Evolutionary conservation across 2,888 invertebrate genomes (phyloP).

Genomic region (Allacma fusca): DNA sequence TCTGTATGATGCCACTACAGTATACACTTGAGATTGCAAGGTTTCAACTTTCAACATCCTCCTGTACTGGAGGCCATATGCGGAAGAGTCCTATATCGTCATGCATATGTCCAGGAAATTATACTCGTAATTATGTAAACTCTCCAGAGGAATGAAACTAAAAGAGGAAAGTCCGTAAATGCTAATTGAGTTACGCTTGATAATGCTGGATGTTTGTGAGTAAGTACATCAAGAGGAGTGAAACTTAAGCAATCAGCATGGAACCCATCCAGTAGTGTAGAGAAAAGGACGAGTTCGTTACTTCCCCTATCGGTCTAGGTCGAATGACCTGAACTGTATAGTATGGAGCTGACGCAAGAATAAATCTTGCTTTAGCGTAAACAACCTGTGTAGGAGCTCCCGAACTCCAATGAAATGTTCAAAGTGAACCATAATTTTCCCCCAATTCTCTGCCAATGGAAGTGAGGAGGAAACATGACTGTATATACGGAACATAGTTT

Average conservation of each 20-base stretch:
- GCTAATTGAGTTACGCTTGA: conserved; percentile 2
- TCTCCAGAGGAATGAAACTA: neutral
- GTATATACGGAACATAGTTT: neutral
- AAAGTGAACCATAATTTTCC: conserved; percentile 8
- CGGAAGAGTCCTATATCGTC: too few relatives aligned
- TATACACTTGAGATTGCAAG: too few relatives aligned
- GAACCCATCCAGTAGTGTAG: too few relatives aligned
- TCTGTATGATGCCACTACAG: too few relatives aligned
- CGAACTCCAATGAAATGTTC: neutral
- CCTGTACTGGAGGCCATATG: too few relatives aligned
- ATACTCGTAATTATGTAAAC: neutral
- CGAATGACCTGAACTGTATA: neutral
- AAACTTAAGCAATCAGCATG: too few relatives aligned
- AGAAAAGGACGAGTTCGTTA: too few relatives aligned
- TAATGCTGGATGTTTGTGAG: neutral
- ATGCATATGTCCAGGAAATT: too few relatives aligned
- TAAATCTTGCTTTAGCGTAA: neutral
- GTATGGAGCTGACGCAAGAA: neutral
- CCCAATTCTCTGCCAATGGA: neutral
- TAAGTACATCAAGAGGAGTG: neutral
- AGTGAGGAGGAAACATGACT: too few relatives aligned
- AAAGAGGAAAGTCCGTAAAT: neutral
- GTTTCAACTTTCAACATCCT: too few relatives aligned
- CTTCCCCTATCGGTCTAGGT: neutral
- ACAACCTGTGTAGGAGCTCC: too few relatives aligned